Evolutionary conservation across 2,888 invertebrate genomes (phyloP).

Genomic region (Acrocera orbiculus): DNA sequence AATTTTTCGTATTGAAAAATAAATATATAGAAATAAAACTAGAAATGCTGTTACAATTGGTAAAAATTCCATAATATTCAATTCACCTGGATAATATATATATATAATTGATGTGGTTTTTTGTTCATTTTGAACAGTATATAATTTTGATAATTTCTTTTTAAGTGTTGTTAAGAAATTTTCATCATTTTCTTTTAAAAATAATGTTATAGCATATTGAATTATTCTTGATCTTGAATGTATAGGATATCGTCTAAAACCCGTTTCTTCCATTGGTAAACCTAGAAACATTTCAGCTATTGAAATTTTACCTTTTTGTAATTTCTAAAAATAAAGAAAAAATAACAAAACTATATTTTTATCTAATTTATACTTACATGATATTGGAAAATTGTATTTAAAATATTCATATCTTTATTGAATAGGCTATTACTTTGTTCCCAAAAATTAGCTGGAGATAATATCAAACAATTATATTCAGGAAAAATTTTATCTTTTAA

Average conservation of each 20-base stretch:
- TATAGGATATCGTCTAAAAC: conserved; percentile 74
- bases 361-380: conserved; percentile 40
- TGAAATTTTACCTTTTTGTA: conserved; percentile 69
- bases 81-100: conserved; percentile 79
- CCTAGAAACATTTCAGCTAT: conserved; percentile 84
- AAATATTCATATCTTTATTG: conserved; percentile 58
- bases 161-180: conserved; percentile 60
- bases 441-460: conserved; percentile 93
- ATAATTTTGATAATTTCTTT: conserved; percentile 46
- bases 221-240: conserved; percentile 68
- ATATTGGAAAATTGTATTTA: conserved; percentile 65
- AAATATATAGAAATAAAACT: conserved; percentile 77
- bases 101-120: conserved; percentile 35
- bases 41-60: conserved; percentile 72
- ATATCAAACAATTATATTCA: conserved; percentile 75
- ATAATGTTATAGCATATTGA: conserved; percentile 78
- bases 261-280: conserved; percentile 75
- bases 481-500: conserved; percentile 55
- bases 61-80: conserved; percentile 66
- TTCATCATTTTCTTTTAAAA: conserved; percentile 61
- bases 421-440: conserved; percentile 64
- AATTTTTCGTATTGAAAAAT: conserved; percentile 90
- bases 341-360: too few species aligned
- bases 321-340: conserved; percentile 40
- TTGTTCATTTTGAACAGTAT: conserved; percentile 44